Evolutionary conservation across 2,888 invertebrate species (phyloP), one percentile per base, ranked within the genome.

Genomic region (Merodon equestris): DNA sequence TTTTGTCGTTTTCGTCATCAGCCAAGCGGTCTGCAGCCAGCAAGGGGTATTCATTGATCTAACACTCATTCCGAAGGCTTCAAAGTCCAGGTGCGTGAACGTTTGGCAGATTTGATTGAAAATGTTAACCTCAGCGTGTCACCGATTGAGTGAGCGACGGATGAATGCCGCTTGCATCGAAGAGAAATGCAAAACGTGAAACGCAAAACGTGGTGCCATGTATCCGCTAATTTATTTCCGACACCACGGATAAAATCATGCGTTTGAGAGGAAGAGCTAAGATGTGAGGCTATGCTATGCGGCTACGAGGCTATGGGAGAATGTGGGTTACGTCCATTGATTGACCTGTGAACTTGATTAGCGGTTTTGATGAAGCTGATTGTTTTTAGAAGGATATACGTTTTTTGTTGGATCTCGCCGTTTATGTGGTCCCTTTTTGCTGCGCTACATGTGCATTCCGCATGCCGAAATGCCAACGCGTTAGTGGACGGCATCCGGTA

Each of bases 311-410:
- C 50, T 13, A 51, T 51, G 67, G 66, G 74, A 51, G n/a, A 27
- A 68, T 72, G 79, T 79, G 79, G 74, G 74, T 51, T 79, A 79
- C 74, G 58, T 79, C 58, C 79, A 79, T 79, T 79, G 79, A 79
- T 79, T 79, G 74, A 79, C 74, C 79, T 74, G 70, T 79, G 79
- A 74, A 79, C 79, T 79, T 79, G 79, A 79, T 79, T 79, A 79
- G 79, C 79, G 79, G 79, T 79, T 79, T 79, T 48, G 64, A 64
- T 79, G 56, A n/a, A 79, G 70, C 70, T 79, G 74, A 79, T 79
- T 74, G 79, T 74, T 79, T 79, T 79, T 74, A 70, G 74, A 58
- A 68, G 58, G 42, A 38, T 75, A 54, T 67, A n/a, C n/a, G n/a
- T 34, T 50, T 70, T 34, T 56, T 67, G 40, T 50, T 57, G 27